These are phyloP conservation scores for Ferdinandea cuprea DNA, from an alignment of 2,888 invertebrate genomes.

Conservation along the genomic window DNA sequence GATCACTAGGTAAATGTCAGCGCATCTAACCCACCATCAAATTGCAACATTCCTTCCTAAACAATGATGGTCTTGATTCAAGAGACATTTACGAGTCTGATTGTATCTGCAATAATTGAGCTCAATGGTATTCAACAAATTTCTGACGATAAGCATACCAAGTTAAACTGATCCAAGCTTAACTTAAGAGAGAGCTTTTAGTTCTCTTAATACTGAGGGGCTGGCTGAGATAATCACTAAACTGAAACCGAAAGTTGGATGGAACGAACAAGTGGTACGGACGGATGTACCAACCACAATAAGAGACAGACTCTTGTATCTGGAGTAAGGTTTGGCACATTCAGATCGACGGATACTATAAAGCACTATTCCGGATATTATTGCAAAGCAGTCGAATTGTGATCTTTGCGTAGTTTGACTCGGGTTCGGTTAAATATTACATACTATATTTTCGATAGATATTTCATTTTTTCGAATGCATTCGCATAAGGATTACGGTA, in stretches of 20 bases:
- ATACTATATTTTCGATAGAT: neutral
- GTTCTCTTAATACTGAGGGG: conserved; percentile 18
- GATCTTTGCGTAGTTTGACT: conserved; percentile 52
- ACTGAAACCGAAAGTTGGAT: conserved; percentile 65
- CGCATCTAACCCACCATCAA: conserved; percentile 1
- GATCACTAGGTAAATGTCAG: conserved; percentile 39
- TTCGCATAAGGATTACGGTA: conserved; percentile 38
- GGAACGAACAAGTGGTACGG: conserved; percentile 41
- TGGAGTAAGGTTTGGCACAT: conserved; percentile 42
- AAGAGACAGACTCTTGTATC: conserved; percentile 16
- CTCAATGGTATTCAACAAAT: conserved; percentile 17
- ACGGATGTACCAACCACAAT: conserved; percentile 37
- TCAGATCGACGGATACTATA: conserved; percentile 35
- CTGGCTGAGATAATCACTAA: conserved; percentile 42
- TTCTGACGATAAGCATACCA: neutral
- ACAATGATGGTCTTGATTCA: conserved; percentile 25
- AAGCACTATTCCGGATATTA: conserved; percentile 52
- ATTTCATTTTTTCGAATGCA: neutral
- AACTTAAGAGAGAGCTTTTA: conserved; percentile 42
- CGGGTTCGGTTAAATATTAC: conserved; percentile 15
- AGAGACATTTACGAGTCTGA: conserved; percentile 41
- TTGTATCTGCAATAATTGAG: conserved; percentile 5
- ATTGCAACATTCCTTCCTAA: neutral
- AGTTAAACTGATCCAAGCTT: neutral
- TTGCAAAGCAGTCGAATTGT: conserved; percentile 56